Evolutionary conservation across 2,113 vertebrate species (phyloP).

Genomic region (Macaca mulatta): DNA sequence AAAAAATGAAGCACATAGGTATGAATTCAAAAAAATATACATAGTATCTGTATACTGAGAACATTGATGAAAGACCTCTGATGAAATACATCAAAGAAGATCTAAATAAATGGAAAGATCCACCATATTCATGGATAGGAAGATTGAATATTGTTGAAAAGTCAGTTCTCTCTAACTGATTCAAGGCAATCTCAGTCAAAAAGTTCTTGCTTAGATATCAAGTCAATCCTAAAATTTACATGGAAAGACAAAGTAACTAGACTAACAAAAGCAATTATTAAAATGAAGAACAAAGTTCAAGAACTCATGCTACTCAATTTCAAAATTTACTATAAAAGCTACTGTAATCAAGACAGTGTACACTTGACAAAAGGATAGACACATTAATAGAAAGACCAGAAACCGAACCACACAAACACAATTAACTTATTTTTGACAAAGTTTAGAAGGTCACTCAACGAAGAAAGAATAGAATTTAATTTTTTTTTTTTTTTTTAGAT

Average conservation of each 20-base stretch:
- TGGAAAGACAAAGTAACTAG: neutral
- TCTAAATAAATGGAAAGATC: neutral
- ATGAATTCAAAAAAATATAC: neutral
- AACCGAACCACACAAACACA: neutral
- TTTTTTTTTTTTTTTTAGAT: too few species aligned
- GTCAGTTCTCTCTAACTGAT: neutral
- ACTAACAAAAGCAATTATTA: neutral
- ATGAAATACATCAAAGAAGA: neutral
- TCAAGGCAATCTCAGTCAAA: neutral
- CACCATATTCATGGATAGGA: neutral
- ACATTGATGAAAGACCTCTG: neutral
- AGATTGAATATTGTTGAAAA: neutral
- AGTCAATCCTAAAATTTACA: neutral
- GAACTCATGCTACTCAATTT: neutral
- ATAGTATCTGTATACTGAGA: neutral
- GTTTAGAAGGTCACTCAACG: neutral
- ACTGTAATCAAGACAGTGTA: neutral
- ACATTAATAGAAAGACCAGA: neutral
- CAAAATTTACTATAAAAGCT: neutral
- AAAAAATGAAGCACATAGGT: neutral
- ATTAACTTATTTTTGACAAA: neutral
- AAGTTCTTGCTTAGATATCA: neutral
- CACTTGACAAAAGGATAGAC: neutral
- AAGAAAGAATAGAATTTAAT: neutral
- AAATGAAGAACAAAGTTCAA: neutral